Base-by-base conservation (phyloP, 2,113 vertebrate genomes). In the Campylorhamphus procurvoides region DNA sequence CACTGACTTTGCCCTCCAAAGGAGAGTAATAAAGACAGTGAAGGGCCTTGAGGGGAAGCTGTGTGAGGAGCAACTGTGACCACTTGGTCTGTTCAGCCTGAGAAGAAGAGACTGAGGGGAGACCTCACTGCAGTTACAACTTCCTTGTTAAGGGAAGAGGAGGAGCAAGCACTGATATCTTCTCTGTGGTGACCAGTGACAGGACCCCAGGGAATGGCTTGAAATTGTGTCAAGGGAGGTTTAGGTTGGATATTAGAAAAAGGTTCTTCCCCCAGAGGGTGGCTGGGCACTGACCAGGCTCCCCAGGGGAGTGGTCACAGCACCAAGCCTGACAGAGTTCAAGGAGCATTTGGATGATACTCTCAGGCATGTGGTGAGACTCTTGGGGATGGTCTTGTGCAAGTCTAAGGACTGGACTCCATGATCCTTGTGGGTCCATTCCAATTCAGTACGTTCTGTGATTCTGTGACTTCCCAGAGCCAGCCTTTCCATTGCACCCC, bases 401-500 rank as follows among this genome's bases (percentile, higher is more conserved):
- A 63, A 18, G 27, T 37, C 18, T 29, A 63, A 63, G 60, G 60
- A 13, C 29, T 29, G 39, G 39, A 63, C 60, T 63, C 3, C 11
- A 62, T 40, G 25, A 40, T 29, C 17, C 60, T 42, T 42, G 39
- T 42, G 39, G 23, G 23, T 59, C 9, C n/a, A 10, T 59, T 59
- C 23, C 6, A 37, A 17, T 17, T 59, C n/a, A 59, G n/a, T 18
- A 20, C 14, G 8, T 63, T 42, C 13, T 63, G 37, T 42, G 60
- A 42, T 29, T 40, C 39, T 12, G 8, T 20, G 35, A 24, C 50
- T 13, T n/a, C 46, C 3, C 20, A 25, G 19, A 35, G 12, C 24
- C 27, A 5, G 17, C 23, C 15, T 25, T 56, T 63, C 28, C 23
- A 9, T 12, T 1, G 1, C 0, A 0, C 8, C 35, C 47, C 62